A percentile compares a stretch with the other conserved stretches of the same genome.
Evolutionary conservation across 2,113 vertebrate species (phyloP).

Genomic region (Scomber japonicus): DNA sequence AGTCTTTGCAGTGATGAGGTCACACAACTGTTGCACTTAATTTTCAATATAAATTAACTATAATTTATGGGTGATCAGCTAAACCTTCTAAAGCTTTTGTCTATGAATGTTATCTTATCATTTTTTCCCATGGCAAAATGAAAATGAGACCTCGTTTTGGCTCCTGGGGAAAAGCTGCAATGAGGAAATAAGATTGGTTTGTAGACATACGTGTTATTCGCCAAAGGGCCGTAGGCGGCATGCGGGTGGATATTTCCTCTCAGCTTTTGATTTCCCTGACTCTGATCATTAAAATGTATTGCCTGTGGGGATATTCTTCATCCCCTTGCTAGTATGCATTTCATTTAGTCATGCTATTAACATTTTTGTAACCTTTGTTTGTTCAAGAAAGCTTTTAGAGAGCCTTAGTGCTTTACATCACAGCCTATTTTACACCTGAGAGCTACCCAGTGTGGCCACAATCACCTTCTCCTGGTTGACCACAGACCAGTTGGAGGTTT

Average conservation of each 20-base stretch:
- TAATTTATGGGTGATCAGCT: conserved; percentile 66
- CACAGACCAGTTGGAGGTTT: background rate
- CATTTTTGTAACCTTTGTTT: conserved; percentile 68
- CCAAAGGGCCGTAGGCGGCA: conserved; percentile 22
- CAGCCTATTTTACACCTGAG: conserved; percentile 40
- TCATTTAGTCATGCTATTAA: conserved; percentile 62
- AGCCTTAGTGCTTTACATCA: conserved; percentile 4
- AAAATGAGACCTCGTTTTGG: conserved; percentile 56
- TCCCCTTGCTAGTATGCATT: conserved; percentile 23
- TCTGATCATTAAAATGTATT: conserved; percentile 64
- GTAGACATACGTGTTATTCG: conserved; percentile 48
- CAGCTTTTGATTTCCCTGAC: conserved; percentile 43
- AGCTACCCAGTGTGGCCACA: conserved; percentile 32
- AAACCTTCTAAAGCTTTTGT: conserved; percentile 50
- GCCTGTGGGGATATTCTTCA: conserved; percentile 44
- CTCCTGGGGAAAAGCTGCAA: conserved; percentile 15
- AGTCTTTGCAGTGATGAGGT: background rate
- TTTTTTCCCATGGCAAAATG: conserved; percentile 30
- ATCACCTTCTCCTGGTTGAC: conserved; percentile 23
- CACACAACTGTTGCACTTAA: conserved; percentile 15
- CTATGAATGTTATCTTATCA: conserved; percentile 38
- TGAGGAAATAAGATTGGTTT: conserved; percentile 54
- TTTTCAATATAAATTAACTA: conserved; percentile 23
- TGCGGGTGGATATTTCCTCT: conserved; percentile 22
- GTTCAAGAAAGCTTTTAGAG: conserved; percentile 52